A percentile compares a stretch with the other conserved stretches of the same genome.
Evolutionary conservation across 2,113 vertebrate genomes (phyloP).

Genomic region (Hippopotamus amphibius): DNA sequence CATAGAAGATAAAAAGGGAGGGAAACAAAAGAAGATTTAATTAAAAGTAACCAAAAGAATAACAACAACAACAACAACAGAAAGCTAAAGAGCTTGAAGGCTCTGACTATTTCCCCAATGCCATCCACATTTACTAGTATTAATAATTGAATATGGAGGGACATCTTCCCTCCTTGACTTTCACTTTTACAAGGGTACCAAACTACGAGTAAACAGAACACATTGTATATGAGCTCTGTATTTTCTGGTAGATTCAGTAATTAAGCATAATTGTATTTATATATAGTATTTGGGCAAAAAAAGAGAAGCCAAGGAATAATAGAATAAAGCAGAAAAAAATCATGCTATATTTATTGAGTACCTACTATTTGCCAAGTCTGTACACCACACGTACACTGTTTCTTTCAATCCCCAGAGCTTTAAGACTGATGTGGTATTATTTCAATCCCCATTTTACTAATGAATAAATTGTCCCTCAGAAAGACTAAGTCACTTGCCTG

Average conservation of each 20-base stretch:
- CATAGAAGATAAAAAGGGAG: constrained; percentile 9
- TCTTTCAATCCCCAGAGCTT: background rate
- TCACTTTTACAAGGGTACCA: background rate
- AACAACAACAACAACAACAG: background rate
- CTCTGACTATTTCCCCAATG: background rate
- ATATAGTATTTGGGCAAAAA: background rate
- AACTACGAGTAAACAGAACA: background rate
- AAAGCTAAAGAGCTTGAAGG: background rate
- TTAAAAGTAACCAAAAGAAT: constrained; percentile 24
- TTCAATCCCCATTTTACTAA: background rate
- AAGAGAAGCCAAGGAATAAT: background rate
- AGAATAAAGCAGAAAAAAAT: background rate
- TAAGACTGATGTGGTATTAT: background rate
- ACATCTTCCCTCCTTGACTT: background rate
- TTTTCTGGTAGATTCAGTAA: background rate
- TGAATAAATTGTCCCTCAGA: background rate
- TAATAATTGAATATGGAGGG: background rate
- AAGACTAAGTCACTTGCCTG: background rate
- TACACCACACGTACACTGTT: background rate
- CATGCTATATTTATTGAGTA: background rate
- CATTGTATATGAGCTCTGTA: background rate
- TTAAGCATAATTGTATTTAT: background rate
- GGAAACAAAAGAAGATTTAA: constrained; percentile 41
- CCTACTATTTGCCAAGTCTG: background rate
- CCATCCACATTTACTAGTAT: background rate